Base-by-base conservation (phyloP, 2,113 vertebrate genomes). In the Solea solea region DNA sequence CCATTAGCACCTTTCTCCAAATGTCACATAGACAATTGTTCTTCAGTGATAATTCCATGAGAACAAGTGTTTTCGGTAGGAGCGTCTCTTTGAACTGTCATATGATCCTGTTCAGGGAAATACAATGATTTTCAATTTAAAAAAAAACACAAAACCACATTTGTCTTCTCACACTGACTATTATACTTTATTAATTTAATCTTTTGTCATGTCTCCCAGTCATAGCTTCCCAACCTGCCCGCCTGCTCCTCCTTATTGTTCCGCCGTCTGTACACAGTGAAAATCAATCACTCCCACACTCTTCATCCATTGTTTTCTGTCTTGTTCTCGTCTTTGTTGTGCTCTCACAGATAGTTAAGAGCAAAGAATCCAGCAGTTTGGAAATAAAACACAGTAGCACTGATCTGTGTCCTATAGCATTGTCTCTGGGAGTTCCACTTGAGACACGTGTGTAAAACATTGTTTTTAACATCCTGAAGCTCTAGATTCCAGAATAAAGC, bases 131-230 rank as follows among this genome's bases (percentile, higher is more conserved):
- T 63, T 0, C 0, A 1, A 7, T 52, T 11, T 10, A 1, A 1
- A 7, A 41, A 42, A 10, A 16, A 52, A 74, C 48, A 50, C 21
- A 50, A 9, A 14, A 13, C 25, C 44, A 72, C 64, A 49, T 86
- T 78, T 73, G 55, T 73, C 63, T 64, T 69, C 54, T 56, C 34
- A 16, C 42, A 56, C 60, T 53, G 42, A 79, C 65, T 46, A n/a
- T 7, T 9, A 59, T 74, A 64, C 60, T 74, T 74, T 72, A 81
- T 83, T 80, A 77, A 86, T 70, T 72, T 51, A 82, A 62, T 84
- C 72, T 69, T 84, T 83, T 80, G 73, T 84, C 69, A 57, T 54
- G 21, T 77, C 61, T 75, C 63, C 60, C 56, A 69, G 63, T 39
- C 73, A 63, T 59, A 61, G 58, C 58, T 45, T 64, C 61, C 34